Evolutionary conservation across 2,888 invertebrate species (phyloP), one percentile per base, ranked within the genome.

Genomic region (Nomada hirtipes): DNA sequence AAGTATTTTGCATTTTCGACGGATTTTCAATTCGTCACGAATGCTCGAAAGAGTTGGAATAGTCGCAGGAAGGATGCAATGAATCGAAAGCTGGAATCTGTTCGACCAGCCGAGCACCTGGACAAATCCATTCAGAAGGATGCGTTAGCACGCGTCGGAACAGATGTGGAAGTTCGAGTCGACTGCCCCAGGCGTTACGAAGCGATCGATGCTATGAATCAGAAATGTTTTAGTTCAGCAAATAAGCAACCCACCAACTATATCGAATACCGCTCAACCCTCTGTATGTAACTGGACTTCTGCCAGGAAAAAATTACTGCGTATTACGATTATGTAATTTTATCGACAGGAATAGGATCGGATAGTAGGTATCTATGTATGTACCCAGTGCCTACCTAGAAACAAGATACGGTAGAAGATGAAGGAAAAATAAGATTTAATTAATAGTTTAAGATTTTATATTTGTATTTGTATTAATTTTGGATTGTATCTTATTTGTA

Each of bases 121-220:
- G 88, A 83, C 79, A 85, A 86, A 85, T 86, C 84, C 82, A 89
- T 86, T 67, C 78, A 68, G 75, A 63, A 65, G 79, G 68, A 68
- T 81, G 70, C 78, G 73, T 80, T 84, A 82, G 74, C 85, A 82
- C 76, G 82, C 71, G 81, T 68, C 73, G 77, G 47, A 83, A 85
- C 88, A 88, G 88, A 88, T 88, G 88, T 68, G 73, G 57, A 57
- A 15, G 42, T 74, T 50, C 44, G 53, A 57, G 53, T 53, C 23
- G 23, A 65, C 26, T 68, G 64, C 75, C 65, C 42, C 73, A 68
- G 67, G 76, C 76, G 71, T 23, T 71, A 68, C 72, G 36, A 61
- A 67, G 15, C 69, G 61, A 77, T 71, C 71, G 81, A 73, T 75
- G 52, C 65, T 63, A 71, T 59, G 74, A 82, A 74, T 83, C 83